Base-by-base conservation (phyloP, 92 coral and sea anemone genomes). In the Montipora capitata region DNA sequence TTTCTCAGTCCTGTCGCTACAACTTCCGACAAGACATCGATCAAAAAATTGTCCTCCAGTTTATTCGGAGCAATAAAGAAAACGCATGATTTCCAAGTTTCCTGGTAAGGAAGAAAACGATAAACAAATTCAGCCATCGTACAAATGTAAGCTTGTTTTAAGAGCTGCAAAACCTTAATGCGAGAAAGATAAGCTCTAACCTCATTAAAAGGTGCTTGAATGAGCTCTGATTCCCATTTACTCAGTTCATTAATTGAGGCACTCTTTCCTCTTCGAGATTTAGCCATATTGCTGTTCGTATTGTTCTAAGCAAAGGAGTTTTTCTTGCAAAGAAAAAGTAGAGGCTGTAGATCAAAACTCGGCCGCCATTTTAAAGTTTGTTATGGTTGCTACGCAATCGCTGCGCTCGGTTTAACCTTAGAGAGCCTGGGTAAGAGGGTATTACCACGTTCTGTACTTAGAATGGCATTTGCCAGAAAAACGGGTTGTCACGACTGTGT, bases 301-400 rank as follows among this genome's bases (percentile, higher is more conserved):
- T 74, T 57, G 17, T 61, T n/a, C 11, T 68, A 63, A 65, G 27
- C 45, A 58, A 67, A 65, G 71, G 40, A 59, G 20, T 9, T 4
- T 74, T 43, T 40, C 64, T 40, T 40, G 41, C 56, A 59, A 38
- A 70, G 82, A 39, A 35, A 43, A 11, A 40, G 40, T 15, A 54
- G 39, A 15, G 40, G n/a, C 71, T 43, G 44, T 38, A 17, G 42
- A 39, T 35, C 27, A 62, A 67, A 70, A 42, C 11, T 64, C 76
- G 54, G 78, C 99, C 97, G 98, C 99, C 99, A 97, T 97, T 83
- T 97, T 97, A 98, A 70, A 85, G 94, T 96, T 97, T 95, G 96
- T 92, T 88, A 71, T 91, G 94, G 98, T 97, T 94, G 98, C 99
- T 87, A 97, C 77, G 97, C 61, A 11, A 48, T 48, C 13, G 61